Percentiles rank a stretch among this genome's conserved stretches.
Conservation (phyloP, 2,888 invertebrate genomes). For the Euplexia lucipara region DNA sequence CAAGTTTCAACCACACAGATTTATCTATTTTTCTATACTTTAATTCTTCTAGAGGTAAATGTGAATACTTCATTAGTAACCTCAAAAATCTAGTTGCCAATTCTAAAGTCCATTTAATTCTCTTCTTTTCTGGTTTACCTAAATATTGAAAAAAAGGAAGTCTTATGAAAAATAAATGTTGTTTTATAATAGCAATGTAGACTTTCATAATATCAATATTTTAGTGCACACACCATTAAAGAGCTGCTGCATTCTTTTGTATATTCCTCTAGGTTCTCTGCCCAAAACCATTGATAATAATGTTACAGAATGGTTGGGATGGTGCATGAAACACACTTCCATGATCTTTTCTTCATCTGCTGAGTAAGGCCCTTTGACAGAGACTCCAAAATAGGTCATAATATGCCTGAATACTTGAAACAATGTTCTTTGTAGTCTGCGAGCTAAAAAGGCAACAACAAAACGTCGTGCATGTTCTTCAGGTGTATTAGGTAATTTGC, state of each 20-base stretch:
- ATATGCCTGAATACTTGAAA: slow-evolving; percentile 80
- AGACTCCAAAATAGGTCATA: slow-evolving; percentile 68
- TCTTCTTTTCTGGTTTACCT: slow-evolving; percentile 74
- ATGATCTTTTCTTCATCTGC: slow-evolving; percentile 81
- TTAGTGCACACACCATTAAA: slow-evolving; percentile 65
- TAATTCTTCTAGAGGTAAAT: slow-evolving; percentile 73
- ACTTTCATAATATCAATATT: no score
- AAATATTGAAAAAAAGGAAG: slow-evolving; percentile 8
- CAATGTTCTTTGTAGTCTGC: slow-evolving; percentile 78
- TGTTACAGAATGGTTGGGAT: slow-evolving; percentile 71
- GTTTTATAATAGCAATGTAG: neutral
- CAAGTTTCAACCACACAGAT: slow-evolving; percentile 77
- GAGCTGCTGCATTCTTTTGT: slow-evolving; percentile 70
- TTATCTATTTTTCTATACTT: slow-evolving; percentile 77
- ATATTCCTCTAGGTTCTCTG: slow-evolving; percentile 79
- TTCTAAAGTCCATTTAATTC: slow-evolving; percentile 76
- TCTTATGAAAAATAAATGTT: no score
- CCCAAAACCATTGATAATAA: slow-evolving; percentile 74
- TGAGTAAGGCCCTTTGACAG: slow-evolving; percentile 72
- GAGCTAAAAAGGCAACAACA: slow-evolving; percentile 79
- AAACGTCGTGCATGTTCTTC: slow-evolving; percentile 77
- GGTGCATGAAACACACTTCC: slow-evolving; percentile 77
- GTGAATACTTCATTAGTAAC: slow-evolving; percentile 73
- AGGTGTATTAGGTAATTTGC: slow-evolving; percentile 65
- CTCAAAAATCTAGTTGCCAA: slow-evolving; percentile 77